Base-by-base conservation (phyloP, 2,888 invertebrate genomes). In the Apeira syringaria region DNA sequence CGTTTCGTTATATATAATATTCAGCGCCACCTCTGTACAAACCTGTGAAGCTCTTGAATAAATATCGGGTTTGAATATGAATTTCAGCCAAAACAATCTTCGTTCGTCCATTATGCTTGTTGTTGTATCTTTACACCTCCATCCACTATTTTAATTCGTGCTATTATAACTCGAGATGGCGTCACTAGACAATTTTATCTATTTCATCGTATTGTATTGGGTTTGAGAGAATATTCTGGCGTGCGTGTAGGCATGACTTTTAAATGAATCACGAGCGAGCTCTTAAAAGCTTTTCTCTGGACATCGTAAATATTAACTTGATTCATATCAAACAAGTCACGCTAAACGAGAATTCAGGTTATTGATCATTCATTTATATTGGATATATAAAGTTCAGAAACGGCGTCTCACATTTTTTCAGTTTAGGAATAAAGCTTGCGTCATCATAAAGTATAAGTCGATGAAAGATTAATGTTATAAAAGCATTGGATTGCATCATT, bases 291-390 rank as follows among this genome's bases (percentile, higher is more conserved):
- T 44, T 29, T n/a, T 17, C 25, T 12, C 18, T 26, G 34, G 20
- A 44, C 42, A 12, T 43, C 43, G 37, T 43, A 43, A 43, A 43
- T 43, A 43, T 36, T 43, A 43, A 32, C 37, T 9, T 17, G 15
- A 4, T 13, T 37, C 13, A 13, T 28, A 24, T 28, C n/a, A 9
- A 20, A 31, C 28, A 11, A 11, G 18, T n/a, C 28, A 3, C 33
- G 12, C 28, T 33, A 43, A 37, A 28, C 7, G 7, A 20, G 20
- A 20, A 5, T 20, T 20, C n/a, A n/a, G n/a, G n/a, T n/a, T n/a
- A n/a, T n/a, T n/a, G n/a, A n/a, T n/a, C n/a, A n/a, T n/a, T n/a
- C n/a, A n/a, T n/a, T n/a, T n/a, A n/a, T n/a, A n/a, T n/a, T n/a
- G n/a, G n/a, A n/a, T n/a, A n/a, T n/a, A n/a, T n/a, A n/a, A n/a